phyloP scores from a whole-genome alignment of 2,797 vertebrate species.

The Chelonia mydas region DNA sequence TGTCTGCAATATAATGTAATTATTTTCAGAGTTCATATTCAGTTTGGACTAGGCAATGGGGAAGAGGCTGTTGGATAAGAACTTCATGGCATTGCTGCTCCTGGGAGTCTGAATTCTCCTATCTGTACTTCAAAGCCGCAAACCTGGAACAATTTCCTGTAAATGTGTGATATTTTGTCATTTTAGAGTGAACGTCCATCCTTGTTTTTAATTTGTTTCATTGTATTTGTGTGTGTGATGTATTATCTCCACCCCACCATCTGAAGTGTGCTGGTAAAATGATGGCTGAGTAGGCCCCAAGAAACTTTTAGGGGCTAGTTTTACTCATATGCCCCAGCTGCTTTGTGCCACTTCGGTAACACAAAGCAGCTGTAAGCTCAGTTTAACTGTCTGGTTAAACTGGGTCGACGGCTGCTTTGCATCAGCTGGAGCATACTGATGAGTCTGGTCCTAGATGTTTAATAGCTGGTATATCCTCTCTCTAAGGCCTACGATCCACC shows the following conservation, averaged over 20 bases:
- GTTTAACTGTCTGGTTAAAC: background rate
- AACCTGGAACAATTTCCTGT: background rate
- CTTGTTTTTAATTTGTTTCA: background rate
- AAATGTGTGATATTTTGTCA: background rate
- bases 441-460: background rate
- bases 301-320: background rate
- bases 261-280: slow-evolving; percentile 7
- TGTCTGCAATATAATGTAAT: background rate
- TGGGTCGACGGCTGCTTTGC: slow-evolving; percentile 19
- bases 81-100: background rate
- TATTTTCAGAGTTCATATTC: background rate
- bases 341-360: slow-evolving; percentile 1
- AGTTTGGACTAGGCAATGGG: rapidly evolving
- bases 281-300: background rate
- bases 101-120: background rate
- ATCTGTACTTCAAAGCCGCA: background rate
- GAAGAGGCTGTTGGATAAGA: background rate
- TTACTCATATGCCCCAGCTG: background rate
- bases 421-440: slow-evolving; percentile 4
- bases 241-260: background rate
- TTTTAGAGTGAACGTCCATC: background rate
- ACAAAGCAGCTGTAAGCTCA: slow-evolving; percentile 31
- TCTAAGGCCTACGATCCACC: background rate
- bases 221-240: background rate
- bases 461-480: background rate